Conservation (phyloP, 2,113 vertebrate species). For the Seriola quinqueradiata region DNA sequence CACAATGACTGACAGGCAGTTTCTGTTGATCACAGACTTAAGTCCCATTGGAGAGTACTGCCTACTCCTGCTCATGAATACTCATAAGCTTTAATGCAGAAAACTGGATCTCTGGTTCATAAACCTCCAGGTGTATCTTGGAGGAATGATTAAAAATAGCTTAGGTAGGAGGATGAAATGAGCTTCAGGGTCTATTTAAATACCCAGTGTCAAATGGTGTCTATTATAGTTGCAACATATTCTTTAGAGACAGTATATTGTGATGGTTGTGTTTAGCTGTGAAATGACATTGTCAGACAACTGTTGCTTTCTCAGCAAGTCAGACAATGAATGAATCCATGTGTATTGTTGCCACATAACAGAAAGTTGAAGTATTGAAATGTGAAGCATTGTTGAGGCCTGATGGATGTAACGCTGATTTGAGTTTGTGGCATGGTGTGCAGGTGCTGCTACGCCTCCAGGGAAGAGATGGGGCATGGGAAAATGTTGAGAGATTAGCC, state of each 20-base stretch:
- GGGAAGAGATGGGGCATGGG: conserved; percentile 31
- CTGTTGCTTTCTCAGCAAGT: conserved; percentile 8
- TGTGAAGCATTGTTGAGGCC: conserved; percentile 1
- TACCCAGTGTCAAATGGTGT: conserved; percentile 14
- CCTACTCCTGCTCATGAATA: conserved; percentile 63
- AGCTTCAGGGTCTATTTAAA: conserved; percentile 39
- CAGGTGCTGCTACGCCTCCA: conserved; percentile 16
- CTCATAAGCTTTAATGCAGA: conserved; percentile 43
- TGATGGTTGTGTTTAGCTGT: neutral
- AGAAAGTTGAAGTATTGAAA: conserved; percentile 13
- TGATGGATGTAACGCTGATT: conserved; percentile 49
- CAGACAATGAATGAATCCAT: neutral
- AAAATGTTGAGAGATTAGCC: conserved; percentile 69
- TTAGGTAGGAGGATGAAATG: neutral
- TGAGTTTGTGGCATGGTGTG: conserved; percentile 37
- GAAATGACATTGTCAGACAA: neutral
- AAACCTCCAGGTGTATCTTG: conserved; percentile 49
- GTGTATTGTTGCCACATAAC: conserved; percentile 2
- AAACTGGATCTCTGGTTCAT: conserved; percentile 20
- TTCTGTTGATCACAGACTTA: conserved; percentile 66
- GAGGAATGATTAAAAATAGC: conserved; percentile 47
- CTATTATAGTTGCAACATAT: neutral
- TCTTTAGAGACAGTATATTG: neutral
- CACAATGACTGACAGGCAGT: conserved; percentile 63
- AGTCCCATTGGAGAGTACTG: conserved; percentile 46